Conservation (phyloP, 2,797 vertebrate genomes). For the Simalia tracyae region DNA sequence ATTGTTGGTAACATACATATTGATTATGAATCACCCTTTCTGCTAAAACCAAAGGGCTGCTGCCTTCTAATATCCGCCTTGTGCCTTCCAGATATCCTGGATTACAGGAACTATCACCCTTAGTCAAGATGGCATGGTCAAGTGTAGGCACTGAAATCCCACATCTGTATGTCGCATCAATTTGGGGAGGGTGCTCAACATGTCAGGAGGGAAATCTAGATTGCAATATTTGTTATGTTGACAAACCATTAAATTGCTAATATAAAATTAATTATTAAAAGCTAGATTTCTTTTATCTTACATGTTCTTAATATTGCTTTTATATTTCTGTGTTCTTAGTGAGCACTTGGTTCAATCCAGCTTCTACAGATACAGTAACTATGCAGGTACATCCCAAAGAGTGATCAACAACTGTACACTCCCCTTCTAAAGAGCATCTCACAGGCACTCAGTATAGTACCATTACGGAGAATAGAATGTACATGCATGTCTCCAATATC, state of each 20-base stretch:
- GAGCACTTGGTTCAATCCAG: background rate
- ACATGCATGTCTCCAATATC: no score
- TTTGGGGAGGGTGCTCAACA: background rate
- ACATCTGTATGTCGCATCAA: background rate
- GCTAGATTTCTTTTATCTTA: background rate
- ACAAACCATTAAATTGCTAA: background rate
- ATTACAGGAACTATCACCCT: background rate
- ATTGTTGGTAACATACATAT: background rate
- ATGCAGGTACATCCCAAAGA: background rate
- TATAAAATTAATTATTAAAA: background rate
- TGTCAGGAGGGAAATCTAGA: background rate
- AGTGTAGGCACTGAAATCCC: background rate
- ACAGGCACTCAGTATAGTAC: background rate
- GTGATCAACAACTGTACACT: background rate
- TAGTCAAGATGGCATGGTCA: background rate
- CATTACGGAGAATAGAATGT: background rate
- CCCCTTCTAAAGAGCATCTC: background rate
- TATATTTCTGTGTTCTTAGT: background rate
- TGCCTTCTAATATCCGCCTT: background rate
- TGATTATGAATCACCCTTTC: background rate
- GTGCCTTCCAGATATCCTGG: background rate
- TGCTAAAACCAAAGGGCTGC: background rate
- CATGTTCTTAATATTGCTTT: no score
- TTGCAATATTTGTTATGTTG: background rate
- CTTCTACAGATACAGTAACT: background rate